Conservation (phyloP, 2,888 invertebrate species). For the Drosophila helvetica region DNA sequence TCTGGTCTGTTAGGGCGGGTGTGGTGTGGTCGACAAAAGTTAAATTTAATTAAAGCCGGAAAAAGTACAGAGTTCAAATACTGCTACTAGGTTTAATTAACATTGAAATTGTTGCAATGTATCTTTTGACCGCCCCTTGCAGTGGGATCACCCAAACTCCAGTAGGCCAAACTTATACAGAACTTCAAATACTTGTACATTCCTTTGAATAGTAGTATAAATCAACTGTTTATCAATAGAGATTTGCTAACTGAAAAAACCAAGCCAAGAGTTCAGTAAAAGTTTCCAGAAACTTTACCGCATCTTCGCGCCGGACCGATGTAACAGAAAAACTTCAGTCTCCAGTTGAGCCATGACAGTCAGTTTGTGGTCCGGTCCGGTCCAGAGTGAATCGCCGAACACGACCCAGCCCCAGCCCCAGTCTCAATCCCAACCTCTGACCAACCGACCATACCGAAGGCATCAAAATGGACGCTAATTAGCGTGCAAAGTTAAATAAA, state of each 20-base stretch:
- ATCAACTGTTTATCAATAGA: constrained; percentile 39
- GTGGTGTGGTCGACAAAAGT: not conserved
- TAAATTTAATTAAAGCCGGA: not conserved
- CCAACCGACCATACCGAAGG: constrained; percentile 13
- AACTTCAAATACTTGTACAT: not conserved
- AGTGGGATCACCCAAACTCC: too few relatives aligned
- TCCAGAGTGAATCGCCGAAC: not conserved
- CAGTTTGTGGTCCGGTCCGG: constrained; percentile 20
- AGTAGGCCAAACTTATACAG: not conserved
- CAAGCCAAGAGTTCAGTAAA: constrained; percentile 29
- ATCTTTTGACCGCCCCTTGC: not conserved
- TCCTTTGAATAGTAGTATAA: constrained; percentile 18
- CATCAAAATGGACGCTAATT: constrained; percentile 60
- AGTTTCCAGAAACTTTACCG: constrained; percentile 25
- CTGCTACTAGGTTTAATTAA: not conserved
- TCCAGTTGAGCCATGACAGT: constrained; percentile 28
- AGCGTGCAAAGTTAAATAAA: constrained; percentile 62
- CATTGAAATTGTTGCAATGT: not conserved
- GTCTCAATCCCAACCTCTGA: too few relatives aligned
- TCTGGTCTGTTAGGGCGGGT: not conserved
- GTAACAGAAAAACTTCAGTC: constrained; percentile 28
- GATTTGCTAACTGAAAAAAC: constrained; percentile 32
- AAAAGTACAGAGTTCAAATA: not conserved
- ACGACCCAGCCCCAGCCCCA: not conserved
- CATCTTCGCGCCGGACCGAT: not conserved